Percentiles rank a stretch among this genome's conserved stretches.
Conservation (phyloP, 2,113 vertebrate genomes). For the Bostrychus sinensis region DNA sequence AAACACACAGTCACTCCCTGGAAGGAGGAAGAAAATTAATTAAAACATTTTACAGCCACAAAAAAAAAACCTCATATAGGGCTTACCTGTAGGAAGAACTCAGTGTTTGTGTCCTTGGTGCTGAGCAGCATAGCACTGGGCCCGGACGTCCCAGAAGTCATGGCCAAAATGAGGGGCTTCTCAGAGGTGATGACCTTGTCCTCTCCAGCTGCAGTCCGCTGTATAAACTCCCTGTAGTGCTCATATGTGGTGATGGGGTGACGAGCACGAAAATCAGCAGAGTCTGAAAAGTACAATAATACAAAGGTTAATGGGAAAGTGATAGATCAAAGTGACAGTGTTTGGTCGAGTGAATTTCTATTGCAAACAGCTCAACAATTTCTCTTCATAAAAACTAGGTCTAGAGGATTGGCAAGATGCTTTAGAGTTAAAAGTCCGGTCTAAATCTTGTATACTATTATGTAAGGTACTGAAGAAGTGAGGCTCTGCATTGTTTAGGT, state of each 20-base stretch:
- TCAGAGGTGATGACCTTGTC: constrained; percentile 70
- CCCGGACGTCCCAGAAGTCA: constrained; percentile 80
- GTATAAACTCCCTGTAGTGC: constrained; percentile 73
- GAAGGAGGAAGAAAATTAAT: neutral
- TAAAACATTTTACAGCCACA: neutral
- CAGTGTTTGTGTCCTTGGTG: constrained; percentile 69
- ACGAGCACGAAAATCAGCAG: constrained; percentile 63
- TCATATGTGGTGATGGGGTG: constrained; percentile 76
- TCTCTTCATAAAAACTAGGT: too few relatives aligned
- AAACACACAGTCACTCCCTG: constrained; percentile 86
- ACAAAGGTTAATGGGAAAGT: neutral
- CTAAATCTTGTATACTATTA: too few relatives aligned
- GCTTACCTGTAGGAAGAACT: constrained; percentile 84
- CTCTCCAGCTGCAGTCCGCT: constrained; percentile 70
- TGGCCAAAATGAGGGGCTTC: constrained; percentile 72
- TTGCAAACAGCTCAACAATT: too few relatives aligned
- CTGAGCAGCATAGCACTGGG: constrained; percentile 75
- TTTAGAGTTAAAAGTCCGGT: too few relatives aligned
- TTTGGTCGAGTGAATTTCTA: neutral
- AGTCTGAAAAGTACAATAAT: constrained; percentile 60
- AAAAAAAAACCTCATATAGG: neutral
- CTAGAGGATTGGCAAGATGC: neutral
- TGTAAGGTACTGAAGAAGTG: too few relatives aligned
- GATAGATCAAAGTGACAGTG: neutral
- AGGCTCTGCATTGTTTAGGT: too few relatives aligned